Evolutionary conservation across 2,113 vertebrate species (phyloP).

Genomic region (Mola mola): DNA sequence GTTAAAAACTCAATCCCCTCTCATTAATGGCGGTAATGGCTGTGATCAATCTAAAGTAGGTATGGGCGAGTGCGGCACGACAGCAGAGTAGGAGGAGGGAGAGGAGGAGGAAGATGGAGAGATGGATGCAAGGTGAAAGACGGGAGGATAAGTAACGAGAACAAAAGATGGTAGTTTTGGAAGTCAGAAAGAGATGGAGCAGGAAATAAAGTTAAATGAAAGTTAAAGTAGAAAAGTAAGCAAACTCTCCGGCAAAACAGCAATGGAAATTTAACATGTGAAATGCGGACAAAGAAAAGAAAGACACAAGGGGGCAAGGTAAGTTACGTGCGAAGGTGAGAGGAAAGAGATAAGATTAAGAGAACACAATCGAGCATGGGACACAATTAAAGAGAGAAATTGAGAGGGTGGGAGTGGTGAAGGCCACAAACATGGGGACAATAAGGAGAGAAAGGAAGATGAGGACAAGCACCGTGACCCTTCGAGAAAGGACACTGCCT

Average conservation of each 20-base stretch:
- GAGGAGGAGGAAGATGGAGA: constrained; percentile 24
- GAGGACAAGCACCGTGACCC: constrained; percentile 29
- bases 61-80: constrained; percentile 37
- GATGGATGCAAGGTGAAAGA: constrained; percentile 37
- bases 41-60: constrained; percentile 80
- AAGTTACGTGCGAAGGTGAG: constrained; percentile 16
- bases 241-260: constrained; percentile 11
- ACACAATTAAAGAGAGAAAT: constrained; percentile 53
- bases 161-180: constrained; percentile 21
- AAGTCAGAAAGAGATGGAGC: not conserved
- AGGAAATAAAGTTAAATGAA: constrained; percentile 43
- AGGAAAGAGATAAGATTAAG: constrained; percentile 45
- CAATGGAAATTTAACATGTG: not conserved
- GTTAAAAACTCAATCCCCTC: constrained; percentile 78
- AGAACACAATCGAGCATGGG: constrained; percentile 42
- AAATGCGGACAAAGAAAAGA: constrained; percentile 8
- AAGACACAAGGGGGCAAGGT: not conserved
- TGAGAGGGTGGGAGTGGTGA: constrained; percentile 40
- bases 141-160: not conserved
- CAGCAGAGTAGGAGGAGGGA: constrained; percentile 25
- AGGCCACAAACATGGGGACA: constrained; percentile 46
- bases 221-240: constrained; percentile 39
- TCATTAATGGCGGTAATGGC: constrained; percentile 83
- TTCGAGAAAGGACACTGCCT: constrained; percentile 24
- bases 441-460: not conserved